Conservation (phyloP, 2,113 vertebrate species). For the Catharus fuscescens region DNA sequence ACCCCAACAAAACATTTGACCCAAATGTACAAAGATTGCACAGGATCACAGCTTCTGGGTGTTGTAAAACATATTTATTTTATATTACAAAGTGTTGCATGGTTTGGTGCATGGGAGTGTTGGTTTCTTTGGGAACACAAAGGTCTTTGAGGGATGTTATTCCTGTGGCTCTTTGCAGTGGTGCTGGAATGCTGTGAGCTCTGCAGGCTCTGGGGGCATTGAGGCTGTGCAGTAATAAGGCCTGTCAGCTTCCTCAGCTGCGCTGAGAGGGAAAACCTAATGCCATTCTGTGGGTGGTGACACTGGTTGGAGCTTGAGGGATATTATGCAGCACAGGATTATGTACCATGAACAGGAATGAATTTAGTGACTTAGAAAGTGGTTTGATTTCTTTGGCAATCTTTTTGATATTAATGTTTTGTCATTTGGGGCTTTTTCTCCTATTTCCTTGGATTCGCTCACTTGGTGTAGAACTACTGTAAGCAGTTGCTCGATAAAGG, state of each 20-base stretch:
- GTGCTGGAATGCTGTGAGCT: background rate
- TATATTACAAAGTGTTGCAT: background rate
- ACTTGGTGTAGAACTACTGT: background rate
- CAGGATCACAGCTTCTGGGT: background rate
- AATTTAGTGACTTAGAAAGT: background rate
- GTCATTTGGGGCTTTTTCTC: background rate
- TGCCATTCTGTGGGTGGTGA: background rate
- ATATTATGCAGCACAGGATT: background rate
- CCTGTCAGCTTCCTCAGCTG: background rate
- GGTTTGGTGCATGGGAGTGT: background rate
- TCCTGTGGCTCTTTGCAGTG: background rate
- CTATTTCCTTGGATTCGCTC: background rate
- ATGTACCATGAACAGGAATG: background rate
- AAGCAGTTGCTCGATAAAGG: background rate
- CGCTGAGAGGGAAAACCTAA: background rate
- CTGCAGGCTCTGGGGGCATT: background rate
- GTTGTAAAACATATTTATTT: background rate
- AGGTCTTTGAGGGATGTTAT: background rate
- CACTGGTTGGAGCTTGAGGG: background rate
- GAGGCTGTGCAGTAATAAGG: background rate
- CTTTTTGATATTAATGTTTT: background rate
- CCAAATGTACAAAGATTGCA: background rate
- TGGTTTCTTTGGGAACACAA: background rate
- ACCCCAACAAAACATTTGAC: background rate
- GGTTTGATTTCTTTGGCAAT: background rate